Base-by-base conservation (phyloP, 2,888 invertebrate genomes). In the Lepidocyrtoides sp. region DNA sequence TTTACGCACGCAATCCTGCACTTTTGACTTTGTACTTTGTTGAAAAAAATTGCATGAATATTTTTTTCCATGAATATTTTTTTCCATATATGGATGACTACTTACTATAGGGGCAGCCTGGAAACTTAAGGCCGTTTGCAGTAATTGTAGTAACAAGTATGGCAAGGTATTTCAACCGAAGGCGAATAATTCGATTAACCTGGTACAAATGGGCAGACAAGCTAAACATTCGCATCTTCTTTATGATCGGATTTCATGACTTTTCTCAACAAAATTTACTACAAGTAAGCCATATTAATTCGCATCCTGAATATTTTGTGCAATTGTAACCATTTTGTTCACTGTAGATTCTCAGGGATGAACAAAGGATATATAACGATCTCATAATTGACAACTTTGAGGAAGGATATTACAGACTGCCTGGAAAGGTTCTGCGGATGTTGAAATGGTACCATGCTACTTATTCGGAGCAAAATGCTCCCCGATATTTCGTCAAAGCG, bases 401-500 rank as follows among this genome's bases (percentile, higher is more conserved):
- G 29, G 92, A 92, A 66, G 79, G 87, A 2, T 92, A 92, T 36
- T 92, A 92, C 82, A 90, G 69, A 54, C 63, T 92, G 3, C 36
- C 92, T 20, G 88, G 88, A n/a, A 92, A 92, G 72, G 79, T 88
- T 8, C 77, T 92, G 8, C 23, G 92, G 44, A 90, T 91, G 69
- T n/a, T 92, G 2, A 92, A 92, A 51, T 92, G 92, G 92, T 92
- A 85, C 44, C 72, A 84, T 26, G 41, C 88, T 5, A 63, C 83
- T 2, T 86, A 91, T 26, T 29, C 63, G 7, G 57, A 72, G 7
- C 44, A 88, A 23, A 81, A 75, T 36, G 51, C 83, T 23, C 91
- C 92, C 0, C 10, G 81, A 17, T 92, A 69, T 41, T 77, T 88
- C 36, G 32, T 92, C 0, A 92, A 92, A 81, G 89, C 92, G 26